These are phyloP conservation scores for Carettochelys insculpta DNA, from an alignment of 2,113 vertebrate genomes.

Conservation along the genomic window DNA sequence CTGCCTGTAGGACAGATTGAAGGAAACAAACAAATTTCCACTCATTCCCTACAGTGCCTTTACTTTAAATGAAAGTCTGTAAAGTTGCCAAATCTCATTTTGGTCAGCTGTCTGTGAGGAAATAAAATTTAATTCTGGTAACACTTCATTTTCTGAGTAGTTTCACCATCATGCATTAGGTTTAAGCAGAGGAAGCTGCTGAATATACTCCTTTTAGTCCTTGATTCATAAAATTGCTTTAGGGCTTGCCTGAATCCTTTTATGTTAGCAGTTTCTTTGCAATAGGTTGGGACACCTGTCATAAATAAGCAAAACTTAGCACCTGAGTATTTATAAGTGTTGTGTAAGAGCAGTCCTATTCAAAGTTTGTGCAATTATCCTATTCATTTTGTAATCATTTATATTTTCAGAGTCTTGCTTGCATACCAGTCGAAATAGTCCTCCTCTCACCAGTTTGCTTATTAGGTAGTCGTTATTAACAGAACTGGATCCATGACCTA, in stretches of 20 bases:
- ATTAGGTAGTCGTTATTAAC: too few species aligned
- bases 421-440: background rate
- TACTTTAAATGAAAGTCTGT: background rate
- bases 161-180: background rate
- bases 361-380: background rate
- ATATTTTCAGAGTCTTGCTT: background rate
- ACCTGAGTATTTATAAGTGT: rapidly evolving
- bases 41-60: background rate
- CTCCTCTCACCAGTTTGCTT: too few species aligned
- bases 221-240: background rate
- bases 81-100: background rate
- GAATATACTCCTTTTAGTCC: background rate
- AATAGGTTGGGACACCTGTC: background rate
- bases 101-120: background rate
- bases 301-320: background rate
- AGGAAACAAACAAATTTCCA: background rate
- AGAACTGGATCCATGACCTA: constrained; percentile 28
- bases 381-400: background rate
- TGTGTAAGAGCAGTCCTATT: background rate
- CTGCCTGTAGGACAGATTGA: background rate
- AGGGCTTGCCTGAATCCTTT: background rate
- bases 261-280: background rate
- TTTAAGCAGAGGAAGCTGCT: constrained; percentile 6
- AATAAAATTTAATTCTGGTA: background rate
- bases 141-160: too few species aligned